Conservation (phyloP, 2,888 invertebrate genomes). For the Nemotelus nigrinus region DNA sequence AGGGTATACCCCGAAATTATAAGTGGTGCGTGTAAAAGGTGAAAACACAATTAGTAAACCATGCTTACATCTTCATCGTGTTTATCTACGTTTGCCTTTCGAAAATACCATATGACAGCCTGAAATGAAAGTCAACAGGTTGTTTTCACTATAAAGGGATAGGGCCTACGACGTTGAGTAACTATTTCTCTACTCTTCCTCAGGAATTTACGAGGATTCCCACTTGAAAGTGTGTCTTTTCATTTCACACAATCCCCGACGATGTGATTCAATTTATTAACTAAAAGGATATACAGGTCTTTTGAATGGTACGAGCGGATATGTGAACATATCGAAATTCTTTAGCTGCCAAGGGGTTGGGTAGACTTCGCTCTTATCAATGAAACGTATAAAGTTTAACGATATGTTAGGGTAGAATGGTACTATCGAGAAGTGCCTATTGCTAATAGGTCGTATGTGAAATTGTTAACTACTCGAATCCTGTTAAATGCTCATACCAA, state of each 20-base stretch:
- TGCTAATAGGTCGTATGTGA: background rate
- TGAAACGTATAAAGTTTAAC: background rate
- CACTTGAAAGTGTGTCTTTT: constrained; percentile 18
- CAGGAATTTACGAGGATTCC: background rate
- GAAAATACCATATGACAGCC: background rate
- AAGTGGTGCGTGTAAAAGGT: constrained; percentile 33
- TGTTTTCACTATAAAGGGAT: background rate
- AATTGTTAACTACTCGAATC: constrained; percentile 31
- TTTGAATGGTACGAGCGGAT: background rate
- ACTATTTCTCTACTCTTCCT: constrained; percentile 20
- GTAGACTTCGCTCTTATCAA: background rate
- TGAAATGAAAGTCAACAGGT: constrained; percentile 23
- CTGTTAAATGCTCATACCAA: constrained; percentile 35
- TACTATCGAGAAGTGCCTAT: background rate
- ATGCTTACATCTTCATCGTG: background rate
- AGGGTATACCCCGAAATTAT: constrained; percentile 33
- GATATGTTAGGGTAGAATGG: too few species aligned
- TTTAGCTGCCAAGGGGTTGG: too few species aligned
- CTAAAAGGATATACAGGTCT: constrained; percentile 1
- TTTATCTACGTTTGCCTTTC: background rate
- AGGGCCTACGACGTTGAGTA: background rate
- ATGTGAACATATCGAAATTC: too few species aligned
- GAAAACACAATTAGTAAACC: constrained; percentile 23
- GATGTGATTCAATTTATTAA: constrained; percentile 27
- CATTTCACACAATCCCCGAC: constrained; percentile 21